Evolutionary conservation across 2,888 invertebrate species (phyloP), one percentile per base, ranked within the genome.

Genomic region (Netelia virgata): DNA sequence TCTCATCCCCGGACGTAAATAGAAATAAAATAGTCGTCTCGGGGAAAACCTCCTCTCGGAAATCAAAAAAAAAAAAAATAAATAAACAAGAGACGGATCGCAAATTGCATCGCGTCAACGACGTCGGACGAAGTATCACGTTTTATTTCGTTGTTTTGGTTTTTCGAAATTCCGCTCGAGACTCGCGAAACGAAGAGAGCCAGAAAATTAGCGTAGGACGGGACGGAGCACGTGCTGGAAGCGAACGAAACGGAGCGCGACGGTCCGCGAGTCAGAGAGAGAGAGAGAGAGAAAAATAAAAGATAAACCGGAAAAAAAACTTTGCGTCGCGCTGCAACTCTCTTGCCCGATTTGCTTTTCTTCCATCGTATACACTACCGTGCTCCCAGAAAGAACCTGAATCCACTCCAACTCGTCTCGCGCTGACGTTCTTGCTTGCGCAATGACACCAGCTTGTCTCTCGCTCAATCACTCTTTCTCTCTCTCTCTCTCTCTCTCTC

Each of bases 401-500:
- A 84, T 84, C 77, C 77, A 10, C 14, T 47, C 14, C 82, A n/a
- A 78, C 81, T 74, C 68, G 81, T 73, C 77, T 53, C 57, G 61
- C 59, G 36, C 64, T 64, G 84, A 70, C 84, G 64, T 70, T 74
- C 53, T 57, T 81, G 69, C 84, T 84, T 82, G 84, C 81, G 84
- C 84, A 82, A 81, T 78, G 53, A 23, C 77, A 70, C 59, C 81
- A 57, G 66, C 66, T 70, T 11, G n/a, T 57, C 75, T 36, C 41
- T 18, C 16, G 43, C 59, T 66, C 68, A 20, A 11, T 63, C 47
- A 23, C 59, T 23, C 28, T 36, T 11, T 57, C 75, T 36, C 41
- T 18, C 16, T 57, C 59, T 66, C 68, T 47, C 20, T 63, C 47
- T 50, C 59, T 23, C 28, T 36, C 63, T 53, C 28, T 61, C 55